Evolutionary conservation across 2,113 vertebrate species (phyloP).

Genomic region (Misgurnus anguillicaudatus): DNA sequence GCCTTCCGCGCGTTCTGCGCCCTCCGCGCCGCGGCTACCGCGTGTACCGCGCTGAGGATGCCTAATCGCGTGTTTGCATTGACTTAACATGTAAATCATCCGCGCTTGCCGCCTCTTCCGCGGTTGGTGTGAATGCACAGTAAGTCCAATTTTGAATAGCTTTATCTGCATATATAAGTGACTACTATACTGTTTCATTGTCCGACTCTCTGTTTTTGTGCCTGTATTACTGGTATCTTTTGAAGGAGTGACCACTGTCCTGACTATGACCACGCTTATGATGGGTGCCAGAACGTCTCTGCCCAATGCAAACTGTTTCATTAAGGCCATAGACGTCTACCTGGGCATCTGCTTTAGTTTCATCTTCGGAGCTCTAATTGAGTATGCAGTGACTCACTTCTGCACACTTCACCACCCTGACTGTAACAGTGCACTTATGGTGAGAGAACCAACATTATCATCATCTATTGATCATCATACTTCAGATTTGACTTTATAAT

Average conservation of each 20-base stretch:
- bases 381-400: constrained; percentile 89
- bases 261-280: constrained; percentile 91
- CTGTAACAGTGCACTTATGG: constrained; percentile 68
- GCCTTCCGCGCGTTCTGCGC: no score
- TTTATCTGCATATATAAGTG: no score
- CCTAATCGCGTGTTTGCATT: no score
- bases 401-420: constrained; percentile 78
- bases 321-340: constrained; percentile 89
- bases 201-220: neutral
- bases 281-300: constrained; percentile 88
- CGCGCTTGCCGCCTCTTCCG: no score
- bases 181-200: no score
- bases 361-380: constrained; percentile 87
- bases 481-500: constrained; percentile 24
- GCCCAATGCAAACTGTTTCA: constrained; percentile 89
- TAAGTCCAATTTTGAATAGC: no score
- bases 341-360: constrained; percentile 91
- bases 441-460: constrained; percentile 56
- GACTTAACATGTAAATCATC: no score
- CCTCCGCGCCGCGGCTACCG: no score
- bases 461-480: neutral
- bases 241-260: constrained; percentile 85
- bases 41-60: no score
- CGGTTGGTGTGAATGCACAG: no score
- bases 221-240: neutral